Evolutionary conservation across 1,140 invertebrate species (phyloP).

Genomic region (Heliconius nattereri): DNA sequence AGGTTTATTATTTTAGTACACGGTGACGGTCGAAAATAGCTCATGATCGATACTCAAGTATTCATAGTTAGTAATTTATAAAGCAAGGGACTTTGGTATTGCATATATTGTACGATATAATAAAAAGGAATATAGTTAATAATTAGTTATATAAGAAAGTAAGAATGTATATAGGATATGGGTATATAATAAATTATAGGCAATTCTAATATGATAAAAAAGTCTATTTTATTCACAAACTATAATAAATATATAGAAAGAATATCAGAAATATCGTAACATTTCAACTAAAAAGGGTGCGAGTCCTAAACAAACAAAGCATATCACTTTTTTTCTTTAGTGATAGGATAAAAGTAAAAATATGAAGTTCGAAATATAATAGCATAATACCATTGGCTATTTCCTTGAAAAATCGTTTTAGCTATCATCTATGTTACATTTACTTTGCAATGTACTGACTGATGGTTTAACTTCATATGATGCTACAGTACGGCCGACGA

Average conservation of each 20-base stretch:
- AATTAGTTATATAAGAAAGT: too few species aligned
- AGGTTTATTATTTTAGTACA: slow-evolving; percentile 1
- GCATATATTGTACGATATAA: neutral
- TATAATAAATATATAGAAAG: too few species aligned
- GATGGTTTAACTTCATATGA: neutral
- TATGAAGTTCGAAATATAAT: neutral
- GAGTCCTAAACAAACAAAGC: slow-evolving; percentile 3
- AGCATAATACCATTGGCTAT: neutral
- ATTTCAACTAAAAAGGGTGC: slow-evolving; percentile 5
- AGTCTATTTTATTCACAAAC: neutral
- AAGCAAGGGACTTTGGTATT: neutral
- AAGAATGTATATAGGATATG: too few species aligned
- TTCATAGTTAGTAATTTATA: slow-evolving; percentile 4
- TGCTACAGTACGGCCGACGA: neutral
- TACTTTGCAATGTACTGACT: neutral
- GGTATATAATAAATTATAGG: neutral
- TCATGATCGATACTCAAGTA: slow-evolving; percentile 3
- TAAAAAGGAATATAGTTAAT: too few species aligned
- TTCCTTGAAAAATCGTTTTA: neutral
- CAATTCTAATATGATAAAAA: neutral
- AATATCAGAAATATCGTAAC: neutral
- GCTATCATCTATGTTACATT: neutral
- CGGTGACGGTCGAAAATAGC: slow-evolving; percentile 9
- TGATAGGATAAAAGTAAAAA: neutral
- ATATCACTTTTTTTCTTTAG: neutral